Evolutionary conservation across 1,140 invertebrate species (phyloP), one percentile per base, ranked within the genome.

Genomic region (Helicoverpa zea): DNA sequence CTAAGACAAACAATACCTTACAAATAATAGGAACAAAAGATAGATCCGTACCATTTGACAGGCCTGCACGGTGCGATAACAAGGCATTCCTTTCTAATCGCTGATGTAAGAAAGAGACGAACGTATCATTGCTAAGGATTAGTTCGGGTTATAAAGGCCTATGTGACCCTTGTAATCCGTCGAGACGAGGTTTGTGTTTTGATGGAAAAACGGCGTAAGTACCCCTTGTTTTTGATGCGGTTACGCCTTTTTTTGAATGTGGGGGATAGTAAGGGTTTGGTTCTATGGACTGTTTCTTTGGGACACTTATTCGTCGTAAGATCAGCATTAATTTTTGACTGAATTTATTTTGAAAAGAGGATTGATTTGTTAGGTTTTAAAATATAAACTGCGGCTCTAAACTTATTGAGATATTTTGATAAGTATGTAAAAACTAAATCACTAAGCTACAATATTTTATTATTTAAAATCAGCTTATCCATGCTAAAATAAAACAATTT

Each of bases 111-210:
- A 74, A 18, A 74, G 76, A 54, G 52, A 79, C 13, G 47, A 14
- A 29, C 14, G 30, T 68, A 79, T 79, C 76, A 79, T 79, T 79
- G 63, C n/a, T 58, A 11, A 56, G 76, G 76, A 79, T 79, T 79
- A 70, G 70, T 58, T 9, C 9, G 59, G 56, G 54, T 56, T 79
- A 29, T 68, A 68, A 58, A 49, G 63, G 29, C 49, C 35, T 56
- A 35, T 16, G 73, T 51, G 76, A 58, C 76, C 76, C 64, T 54
- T 58, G 54, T 79, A 79, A 79, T 79, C 76, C 64, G 29, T 56
- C 14, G 54, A 52, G 76, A 79, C 30, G 76, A 43, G 76, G 58
- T 79, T 52, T 52, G 43, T 70, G 43, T 79, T 66, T 74, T 43
- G 30, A 12, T 18, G 16, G 12, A 29, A 54, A 18, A 51, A 16